phyloP scores from a whole-genome alignment of 2,797 vertebrate species.

The Gobionotothen gibberifrons region DNA sequence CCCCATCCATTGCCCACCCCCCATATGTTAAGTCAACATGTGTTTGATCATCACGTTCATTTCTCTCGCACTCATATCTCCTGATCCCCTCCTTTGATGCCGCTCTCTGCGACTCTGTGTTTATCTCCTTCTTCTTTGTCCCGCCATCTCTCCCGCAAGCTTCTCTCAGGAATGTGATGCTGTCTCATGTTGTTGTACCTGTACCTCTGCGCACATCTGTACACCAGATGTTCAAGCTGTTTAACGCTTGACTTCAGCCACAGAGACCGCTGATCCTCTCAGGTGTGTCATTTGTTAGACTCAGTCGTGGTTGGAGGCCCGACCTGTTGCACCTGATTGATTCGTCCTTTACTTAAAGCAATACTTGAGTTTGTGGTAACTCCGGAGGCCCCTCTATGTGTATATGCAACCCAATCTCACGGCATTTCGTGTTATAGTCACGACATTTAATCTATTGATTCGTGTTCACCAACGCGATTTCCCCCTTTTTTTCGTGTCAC shows the following conservation, averaged over 20 bases:
- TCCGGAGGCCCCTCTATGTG: neutral
- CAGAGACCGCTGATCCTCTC: slow-evolving; percentile 28
- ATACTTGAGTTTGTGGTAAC: neutral
- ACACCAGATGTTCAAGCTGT: slow-evolving; percentile 62
- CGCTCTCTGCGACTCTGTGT: neutral
- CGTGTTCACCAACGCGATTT: too few relatives aligned
- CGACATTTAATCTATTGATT: too few relatives aligned
- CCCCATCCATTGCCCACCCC: slow-evolving; percentile 21
- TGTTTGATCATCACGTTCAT: slow-evolving; percentile 48
- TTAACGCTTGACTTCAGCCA: slow-evolving; percentile 10
- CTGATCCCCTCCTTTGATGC: slow-evolving; percentile 58
- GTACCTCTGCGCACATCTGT: slow-evolving; percentile 58
- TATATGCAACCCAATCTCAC: too few relatives aligned
- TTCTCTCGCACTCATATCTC: slow-evolving; percentile 1
- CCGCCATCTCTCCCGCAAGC: slow-evolving; percentile 51
- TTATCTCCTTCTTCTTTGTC: slow-evolving; percentile 54
- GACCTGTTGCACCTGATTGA: slow-evolving; percentile 21
- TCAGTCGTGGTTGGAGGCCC: slow-evolving; percentile 3
- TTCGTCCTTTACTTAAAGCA: neutral
- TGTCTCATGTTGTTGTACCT: slow-evolving; percentile 49
- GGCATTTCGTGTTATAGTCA: too few relatives aligned
- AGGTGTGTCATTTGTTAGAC: slow-evolving; percentile 53
- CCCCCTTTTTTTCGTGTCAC: too few relatives aligned
- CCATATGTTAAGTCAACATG: slow-evolving; percentile 50
- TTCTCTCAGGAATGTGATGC: slow-evolving; percentile 55